Evolutionary conservation across 2,113 vertebrate species (phyloP).

Genomic region (Muntiacus reevesi): DNA sequence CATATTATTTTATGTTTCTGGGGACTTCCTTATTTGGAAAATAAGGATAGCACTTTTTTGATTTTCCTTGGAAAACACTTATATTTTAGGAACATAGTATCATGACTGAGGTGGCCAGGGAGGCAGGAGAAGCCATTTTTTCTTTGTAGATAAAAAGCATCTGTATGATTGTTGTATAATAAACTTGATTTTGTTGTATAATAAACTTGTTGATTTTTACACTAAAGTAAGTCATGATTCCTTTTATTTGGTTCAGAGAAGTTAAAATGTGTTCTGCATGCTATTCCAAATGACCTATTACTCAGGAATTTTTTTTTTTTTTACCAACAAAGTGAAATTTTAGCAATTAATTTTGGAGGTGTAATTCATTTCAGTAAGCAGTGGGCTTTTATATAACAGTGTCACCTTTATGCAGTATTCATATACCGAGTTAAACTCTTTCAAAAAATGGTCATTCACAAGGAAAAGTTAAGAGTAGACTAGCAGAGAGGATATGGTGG

Average conservation of each 20-base stretch:
- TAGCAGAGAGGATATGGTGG: neutral
- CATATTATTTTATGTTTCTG: neutral
- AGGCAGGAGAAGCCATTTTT: conserved; percentile 62
- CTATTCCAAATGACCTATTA: neutral
- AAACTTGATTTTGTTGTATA: conserved; percentile 61
- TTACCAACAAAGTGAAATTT: neutral
- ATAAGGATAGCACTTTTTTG: neutral
- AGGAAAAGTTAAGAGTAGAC: neutral
- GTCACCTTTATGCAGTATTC: neutral
- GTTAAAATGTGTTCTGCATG: neutral
- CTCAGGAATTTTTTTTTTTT: neutral
- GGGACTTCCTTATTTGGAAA: conserved; percentile 2
- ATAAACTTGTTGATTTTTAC: conserved; percentile 72
- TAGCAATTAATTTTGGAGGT: conserved; percentile 11
- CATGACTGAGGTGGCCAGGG: conserved; percentile 38
- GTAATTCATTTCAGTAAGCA: conserved; percentile 22
- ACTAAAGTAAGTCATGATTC: conserved; percentile 30
- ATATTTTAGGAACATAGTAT: conserved; percentile 26
- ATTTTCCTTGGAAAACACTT: conserved; percentile 39
- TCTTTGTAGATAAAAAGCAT: conserved; percentile 63
- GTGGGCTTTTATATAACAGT: neutral
- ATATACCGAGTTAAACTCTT: neutral
- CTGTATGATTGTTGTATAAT: conserved; percentile 68
- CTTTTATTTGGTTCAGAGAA: conserved; percentile 15
- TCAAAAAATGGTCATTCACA: neutral